phyloP scores from a whole-genome alignment of 2,113 vertebrate genomes.

The Micronycteris hirsuta region DNA sequence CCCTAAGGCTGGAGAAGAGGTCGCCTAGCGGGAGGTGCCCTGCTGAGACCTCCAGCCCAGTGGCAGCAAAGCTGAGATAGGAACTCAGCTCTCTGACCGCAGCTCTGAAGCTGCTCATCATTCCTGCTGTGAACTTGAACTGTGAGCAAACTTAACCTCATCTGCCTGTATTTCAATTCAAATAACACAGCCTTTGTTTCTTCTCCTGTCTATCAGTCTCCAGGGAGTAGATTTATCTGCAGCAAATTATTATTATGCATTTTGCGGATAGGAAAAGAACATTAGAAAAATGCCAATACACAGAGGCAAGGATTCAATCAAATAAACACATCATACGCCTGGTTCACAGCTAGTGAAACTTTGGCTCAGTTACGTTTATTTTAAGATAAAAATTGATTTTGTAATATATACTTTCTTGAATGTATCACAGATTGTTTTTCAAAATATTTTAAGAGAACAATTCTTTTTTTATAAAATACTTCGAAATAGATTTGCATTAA shows the following conservation, averaged over 20 bases:
- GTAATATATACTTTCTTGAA: not conserved
- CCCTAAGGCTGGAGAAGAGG: not conserved
- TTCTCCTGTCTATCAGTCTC: not conserved
- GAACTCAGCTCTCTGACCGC: not conserved
- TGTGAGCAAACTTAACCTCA: not conserved
- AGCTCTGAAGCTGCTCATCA: not conserved
- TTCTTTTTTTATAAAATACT: not conserved
- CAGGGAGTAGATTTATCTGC: not conserved
- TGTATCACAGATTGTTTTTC: not conserved
- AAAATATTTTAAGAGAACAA: not conserved
- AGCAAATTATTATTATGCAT: not conserved
- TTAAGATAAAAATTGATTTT: not conserved
- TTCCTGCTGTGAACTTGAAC: not conserved
- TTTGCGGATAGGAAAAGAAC: not conserved
- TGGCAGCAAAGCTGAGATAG: no score
- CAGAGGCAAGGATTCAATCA: not conserved
- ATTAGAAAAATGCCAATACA: not conserved
- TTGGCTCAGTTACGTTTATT: not conserved
- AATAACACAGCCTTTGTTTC: not conserved
- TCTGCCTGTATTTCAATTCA: not conserved
- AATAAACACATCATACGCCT: not conserved
- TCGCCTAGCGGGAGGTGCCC: not conserved
- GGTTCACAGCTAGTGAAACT: not conserved
- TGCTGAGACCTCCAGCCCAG: not conserved
- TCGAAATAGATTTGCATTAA: not conserved